Percentiles rank a stretch among this genome's conserved stretches.
These are phyloP conservation scores for Lepidurus apus DNA, from an alignment of 1,140 invertebrate genomes.

Conservation along the genomic window DNA sequence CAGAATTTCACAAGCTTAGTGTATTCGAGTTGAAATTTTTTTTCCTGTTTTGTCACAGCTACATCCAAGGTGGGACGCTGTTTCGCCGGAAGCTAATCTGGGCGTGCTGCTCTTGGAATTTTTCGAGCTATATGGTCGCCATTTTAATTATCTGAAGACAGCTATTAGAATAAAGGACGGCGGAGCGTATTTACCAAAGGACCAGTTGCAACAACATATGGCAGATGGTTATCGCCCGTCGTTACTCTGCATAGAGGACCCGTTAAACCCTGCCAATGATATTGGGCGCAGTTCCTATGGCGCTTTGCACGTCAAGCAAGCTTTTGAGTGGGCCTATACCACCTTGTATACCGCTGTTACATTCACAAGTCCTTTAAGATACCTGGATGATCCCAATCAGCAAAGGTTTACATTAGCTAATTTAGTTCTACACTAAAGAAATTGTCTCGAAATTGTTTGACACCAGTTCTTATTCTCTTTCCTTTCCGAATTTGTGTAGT, in stretches of 20 bases:
- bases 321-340: slow-evolving; percentile 92
- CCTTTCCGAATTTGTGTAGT: slow-evolving; percentile 45
- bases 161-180: slow-evolving; percentile 92
- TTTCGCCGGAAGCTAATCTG: slow-evolving; percentile 64
- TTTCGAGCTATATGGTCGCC: slow-evolving; percentile 92
- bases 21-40: slow-evolving; percentile 26
- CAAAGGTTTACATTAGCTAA: slow-evolving; percentile 44
- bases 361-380: slow-evolving; percentile 52
- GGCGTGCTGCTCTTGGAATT: slow-evolving; percentile 95
- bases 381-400: slow-evolving; percentile 53
- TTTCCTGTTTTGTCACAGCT: slow-evolving; percentile 52
- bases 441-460: background rate
- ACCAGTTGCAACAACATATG: slow-evolving; percentile 83
- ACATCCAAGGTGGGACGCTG: slow-evolving; percentile 61
- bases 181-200: slow-evolving; percentile 89
- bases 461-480: slow-evolving; percentile 35
- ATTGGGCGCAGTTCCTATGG: slow-evolving; percentile 96
- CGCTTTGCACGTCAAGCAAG: slow-evolving; percentile 77
- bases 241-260: slow-evolving; percentile 94
- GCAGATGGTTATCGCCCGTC: slow-evolving; percentile 87
- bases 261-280: slow-evolving; percentile 88
- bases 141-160: slow-evolving; percentile 94
- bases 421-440: background rate
- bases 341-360: slow-evolving; percentile 72
- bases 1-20: background rate